A percentile compares a stretch with the other conserved stretches of the same genome.
Evolutionary conservation across 2,113 vertebrate species (phyloP).

Genomic region (Ivindomyrus marchei): DNA sequence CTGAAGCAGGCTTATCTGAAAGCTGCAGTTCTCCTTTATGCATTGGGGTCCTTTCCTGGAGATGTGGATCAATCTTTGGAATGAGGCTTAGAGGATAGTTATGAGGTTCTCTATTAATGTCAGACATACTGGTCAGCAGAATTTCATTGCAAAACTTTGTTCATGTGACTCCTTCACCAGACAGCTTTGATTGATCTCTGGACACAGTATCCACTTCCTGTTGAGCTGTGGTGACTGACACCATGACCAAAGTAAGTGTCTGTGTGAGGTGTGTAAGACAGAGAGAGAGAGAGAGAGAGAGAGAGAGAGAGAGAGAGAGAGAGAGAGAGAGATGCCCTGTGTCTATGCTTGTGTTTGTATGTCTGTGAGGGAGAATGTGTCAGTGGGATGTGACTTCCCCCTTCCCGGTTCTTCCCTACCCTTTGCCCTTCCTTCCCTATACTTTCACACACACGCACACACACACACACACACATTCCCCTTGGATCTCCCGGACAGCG

Average conservation of each 20-base stretch:
- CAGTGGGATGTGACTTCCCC: conserved; percentile 19
- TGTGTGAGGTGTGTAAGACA: not conserved
- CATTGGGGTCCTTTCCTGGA: conserved; percentile 18
- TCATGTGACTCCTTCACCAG: not conserved
- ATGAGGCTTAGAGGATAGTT: not conserved
- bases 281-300: not conserved
- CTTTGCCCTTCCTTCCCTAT: conserved; percentile 15
- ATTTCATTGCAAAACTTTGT: not conserved
- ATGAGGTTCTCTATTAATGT: not conserved
- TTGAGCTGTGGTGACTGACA: not conserved
- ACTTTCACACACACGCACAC: not conserved
- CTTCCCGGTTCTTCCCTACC: not conserved
- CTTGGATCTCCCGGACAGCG: not conserved
- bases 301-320: not conserved
- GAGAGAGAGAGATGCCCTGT: not conserved
- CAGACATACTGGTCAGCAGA: not conserved
- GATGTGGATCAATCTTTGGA: not conserved
- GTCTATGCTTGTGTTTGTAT: conserved; percentile 15
- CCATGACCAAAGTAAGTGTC: not conserved
- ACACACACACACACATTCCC: conserved; percentile 4
- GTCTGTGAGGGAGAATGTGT: conserved; percentile 24
- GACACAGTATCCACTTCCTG: not conserved
- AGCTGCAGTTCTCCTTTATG: not conserved
- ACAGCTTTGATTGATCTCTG: not conserved
- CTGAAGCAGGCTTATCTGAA: not conserved